Base-by-base conservation (phyloP, 2,113 vertebrate genomes). In the Hyperoodon ampullatus region DNA sequence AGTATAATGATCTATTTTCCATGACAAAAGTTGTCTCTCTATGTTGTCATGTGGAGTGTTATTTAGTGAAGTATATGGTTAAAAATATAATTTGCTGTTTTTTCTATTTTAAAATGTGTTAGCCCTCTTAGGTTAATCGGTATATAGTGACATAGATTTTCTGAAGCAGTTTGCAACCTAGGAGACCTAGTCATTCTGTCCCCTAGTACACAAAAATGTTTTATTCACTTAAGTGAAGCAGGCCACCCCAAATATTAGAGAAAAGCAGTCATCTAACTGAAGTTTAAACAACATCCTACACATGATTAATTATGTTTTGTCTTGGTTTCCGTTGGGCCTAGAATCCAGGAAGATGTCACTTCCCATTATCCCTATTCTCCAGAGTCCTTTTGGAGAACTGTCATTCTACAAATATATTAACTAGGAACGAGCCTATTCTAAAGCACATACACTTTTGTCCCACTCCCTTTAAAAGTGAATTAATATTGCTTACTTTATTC, bases 31-130 rank as follows among this genome's bases (percentile, higher is more conserved):
- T 7, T 50, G 0, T 77, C 23, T 60, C 90, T 84, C 66, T 93
- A 3, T 82, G 50, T 30, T 83, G 66, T 68, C 58, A 63, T 10
- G 19, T 61, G 5, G 72, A 55, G 24, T 90, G 8, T 66, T 88
- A 74, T 88, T 92, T 94, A 58, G 35, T 86, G 33, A 75, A 65
- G 15, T 44, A 3, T 78, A 7, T 50, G 19, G n/a, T 70, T 85
- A 82, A 75, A 77, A 94, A 90, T 55, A 71, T 18, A 18, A 68
- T 92, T 92, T 85, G 11, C 28, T 58, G 1, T 72, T 47, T 7
- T 80, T 88, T 84, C 18, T 83, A n/a, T 53, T 71, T 93, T 84
- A 68, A 72, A 93, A 93, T 53, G 53, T 74, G 12, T 65, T 94
- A 50, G 14, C 39, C 63, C 28, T 88, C 55, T 88, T 71, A 50